These are phyloP conservation scores for Oncorhynchus masou DNA, from an alignment of 2,113 vertebrate species.

Conservation along the genomic window DNA sequence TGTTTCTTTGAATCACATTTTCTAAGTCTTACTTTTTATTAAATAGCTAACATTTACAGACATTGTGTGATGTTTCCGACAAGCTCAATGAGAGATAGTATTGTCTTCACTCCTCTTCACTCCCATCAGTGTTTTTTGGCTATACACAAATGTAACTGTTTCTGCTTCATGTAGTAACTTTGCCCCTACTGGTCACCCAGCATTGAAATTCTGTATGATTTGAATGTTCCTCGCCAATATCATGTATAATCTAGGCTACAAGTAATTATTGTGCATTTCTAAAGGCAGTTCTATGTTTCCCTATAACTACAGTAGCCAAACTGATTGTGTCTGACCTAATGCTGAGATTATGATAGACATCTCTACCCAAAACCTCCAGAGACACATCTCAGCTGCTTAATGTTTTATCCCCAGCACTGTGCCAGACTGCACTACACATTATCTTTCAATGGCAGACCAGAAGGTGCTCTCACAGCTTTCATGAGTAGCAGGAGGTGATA, in stretches of 20 bases:
- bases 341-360: background rate
- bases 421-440: background rate
- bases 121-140: background rate
- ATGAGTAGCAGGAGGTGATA: background rate
- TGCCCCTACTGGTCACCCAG: background rate
- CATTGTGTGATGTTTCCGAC: background rate
- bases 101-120: background rate
- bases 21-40: slow-evolving; percentile 39
- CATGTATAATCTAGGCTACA: background rate
- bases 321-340: background rate
- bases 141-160: background rate
- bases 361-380: background rate
- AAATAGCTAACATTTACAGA: slow-evolving; percentile 1
- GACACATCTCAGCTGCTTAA: background rate
- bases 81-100: too few relatives aligned
- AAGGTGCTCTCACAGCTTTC: background rate
- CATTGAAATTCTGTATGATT: background rate
- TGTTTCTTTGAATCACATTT: slow-evolving; percentile 23
- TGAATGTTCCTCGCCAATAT: background rate
- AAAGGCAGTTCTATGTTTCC: background rate
- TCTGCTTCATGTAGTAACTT: slow-evolving; percentile 15
- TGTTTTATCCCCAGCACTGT: background rate
- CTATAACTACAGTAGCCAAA: background rate
- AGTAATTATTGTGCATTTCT: background rate
- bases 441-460: background rate